Evolutionary conservation across 2,888 invertebrate genomes (phyloP).

Genomic region (Mimachlamys varia): DNA sequence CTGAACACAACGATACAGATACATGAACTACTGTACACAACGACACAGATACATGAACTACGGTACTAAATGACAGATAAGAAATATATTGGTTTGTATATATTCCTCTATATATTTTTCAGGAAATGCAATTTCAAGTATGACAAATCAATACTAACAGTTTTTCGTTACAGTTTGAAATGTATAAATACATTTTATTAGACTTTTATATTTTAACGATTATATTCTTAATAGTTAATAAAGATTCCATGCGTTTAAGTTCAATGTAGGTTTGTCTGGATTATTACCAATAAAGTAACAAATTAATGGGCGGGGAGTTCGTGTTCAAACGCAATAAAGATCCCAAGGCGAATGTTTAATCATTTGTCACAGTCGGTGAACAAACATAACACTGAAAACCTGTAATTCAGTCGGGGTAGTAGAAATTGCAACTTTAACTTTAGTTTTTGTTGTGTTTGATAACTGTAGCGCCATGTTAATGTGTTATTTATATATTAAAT

Average conservation of each 20-base stretch:
- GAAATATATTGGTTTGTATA: too few relatives aligned
- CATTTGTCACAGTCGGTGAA: not conserved
- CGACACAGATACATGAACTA: not conserved
- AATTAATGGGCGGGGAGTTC: not conserved
- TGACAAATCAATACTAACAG: too few relatives aligned
- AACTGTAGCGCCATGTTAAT: too few relatives aligned
- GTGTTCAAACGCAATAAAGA: not conserved
- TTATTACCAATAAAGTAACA: not conserved
- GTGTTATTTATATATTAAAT: too few relatives aligned
- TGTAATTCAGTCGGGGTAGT: not conserved
- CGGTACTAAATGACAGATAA: not conserved
- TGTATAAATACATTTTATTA: not conserved
- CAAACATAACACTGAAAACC: not conserved
- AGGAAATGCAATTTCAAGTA: too few relatives aligned
- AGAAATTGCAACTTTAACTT: not conserved
- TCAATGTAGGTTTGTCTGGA: not conserved
- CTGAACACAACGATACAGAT: not conserved
- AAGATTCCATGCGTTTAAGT: not conserved
- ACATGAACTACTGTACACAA: slow-evolving; percentile 1
- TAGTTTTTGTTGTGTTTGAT: not conserved
- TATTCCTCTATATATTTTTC: too few relatives aligned
- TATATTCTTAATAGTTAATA: not conserved
- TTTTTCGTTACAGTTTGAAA: too few relatives aligned
- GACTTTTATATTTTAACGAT: not conserved
- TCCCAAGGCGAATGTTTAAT: not conserved